Evolutionary conservation across 2,888 invertebrate species (phyloP).

Genomic region (Lepidochitona cinerea): DNA sequence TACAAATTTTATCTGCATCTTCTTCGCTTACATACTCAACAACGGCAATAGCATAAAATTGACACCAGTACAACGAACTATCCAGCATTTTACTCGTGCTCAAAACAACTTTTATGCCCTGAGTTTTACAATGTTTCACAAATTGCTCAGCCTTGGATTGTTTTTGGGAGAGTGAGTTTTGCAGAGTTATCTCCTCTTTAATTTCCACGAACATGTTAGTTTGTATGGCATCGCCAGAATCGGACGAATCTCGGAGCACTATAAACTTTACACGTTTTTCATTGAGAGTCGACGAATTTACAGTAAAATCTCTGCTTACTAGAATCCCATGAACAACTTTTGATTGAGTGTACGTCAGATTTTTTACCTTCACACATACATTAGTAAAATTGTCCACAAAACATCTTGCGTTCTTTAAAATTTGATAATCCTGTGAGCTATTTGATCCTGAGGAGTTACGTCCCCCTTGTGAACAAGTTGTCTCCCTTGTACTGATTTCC

Average conservation of each 20-base stretch:
- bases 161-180: constrained; percentile 17
- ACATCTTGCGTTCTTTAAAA: not conserved
- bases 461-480: no score
- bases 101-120: constrained; percentile 32
- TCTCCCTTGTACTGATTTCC: no score
- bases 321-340: constrained; percentile 18
- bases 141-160: constrained; percentile 3
- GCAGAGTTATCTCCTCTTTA: not conserved
- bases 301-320: constrained; percentile 19
- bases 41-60: constrained; percentile 33
- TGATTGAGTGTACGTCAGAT: not conserved
- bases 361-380: not conserved
- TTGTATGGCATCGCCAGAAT: no score
- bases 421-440: no score
- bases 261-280: constrained; percentile 11
- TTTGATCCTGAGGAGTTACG: no score
- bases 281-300: not conserved
- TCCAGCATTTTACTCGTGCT: constrained; percentile 37
- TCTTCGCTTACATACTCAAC: constrained; percentile 36
- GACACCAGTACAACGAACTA: constrained; percentile 37
- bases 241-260: constrained; percentile 18
- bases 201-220: no score
- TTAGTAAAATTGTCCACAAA: not conserved
- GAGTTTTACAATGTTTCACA: constrained; percentile 11
- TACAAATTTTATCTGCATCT: constrained; percentile 35